phyloP scores from a whole-genome alignment of 2,113 vertebrate species.

The Pangasianodon hypophthalmus region DNA sequence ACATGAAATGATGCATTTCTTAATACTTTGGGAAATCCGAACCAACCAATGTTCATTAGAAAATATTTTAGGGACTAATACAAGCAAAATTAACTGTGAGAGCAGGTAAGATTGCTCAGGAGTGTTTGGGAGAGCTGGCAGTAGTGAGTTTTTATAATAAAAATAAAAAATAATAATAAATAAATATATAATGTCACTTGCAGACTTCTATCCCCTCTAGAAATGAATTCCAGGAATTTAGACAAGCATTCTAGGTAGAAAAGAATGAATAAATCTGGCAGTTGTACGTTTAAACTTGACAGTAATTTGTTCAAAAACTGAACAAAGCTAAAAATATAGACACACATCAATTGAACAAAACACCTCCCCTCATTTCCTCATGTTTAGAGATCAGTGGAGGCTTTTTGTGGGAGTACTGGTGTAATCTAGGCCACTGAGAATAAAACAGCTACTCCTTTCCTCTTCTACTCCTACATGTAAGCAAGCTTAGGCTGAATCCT shows the following conservation, averaged over 20 bases:
- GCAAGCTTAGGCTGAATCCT: neutral
- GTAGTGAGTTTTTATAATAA: neutral
- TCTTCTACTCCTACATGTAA: neutral
- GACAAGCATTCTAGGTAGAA: neutral
- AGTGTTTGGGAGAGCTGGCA: neutral
- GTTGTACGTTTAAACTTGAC: neutral
- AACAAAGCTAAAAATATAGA: slow-evolving; percentile 2
- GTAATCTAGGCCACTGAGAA: neutral
- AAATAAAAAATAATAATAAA: too few species aligned
- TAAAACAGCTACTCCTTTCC: neutral
- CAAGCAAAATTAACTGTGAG: neutral
- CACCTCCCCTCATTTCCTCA: neutral
- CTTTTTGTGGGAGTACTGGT: neutral
- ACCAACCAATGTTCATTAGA: neutral
- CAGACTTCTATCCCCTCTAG: neutral
- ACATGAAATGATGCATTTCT: neutral
- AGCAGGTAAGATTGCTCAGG: neutral
- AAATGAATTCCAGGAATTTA: neutral
- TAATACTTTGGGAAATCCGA: neutral
- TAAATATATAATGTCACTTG: neutral
- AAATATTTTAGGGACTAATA: neutral
- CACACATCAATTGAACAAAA: neutral
- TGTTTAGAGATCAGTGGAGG: neutral
- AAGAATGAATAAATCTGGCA: neutral
- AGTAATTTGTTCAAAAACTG: slow-evolving; percentile 5